phyloP scores from a whole-genome alignment of 2,113 vertebrate species.

The Lanius collurio region DNA sequence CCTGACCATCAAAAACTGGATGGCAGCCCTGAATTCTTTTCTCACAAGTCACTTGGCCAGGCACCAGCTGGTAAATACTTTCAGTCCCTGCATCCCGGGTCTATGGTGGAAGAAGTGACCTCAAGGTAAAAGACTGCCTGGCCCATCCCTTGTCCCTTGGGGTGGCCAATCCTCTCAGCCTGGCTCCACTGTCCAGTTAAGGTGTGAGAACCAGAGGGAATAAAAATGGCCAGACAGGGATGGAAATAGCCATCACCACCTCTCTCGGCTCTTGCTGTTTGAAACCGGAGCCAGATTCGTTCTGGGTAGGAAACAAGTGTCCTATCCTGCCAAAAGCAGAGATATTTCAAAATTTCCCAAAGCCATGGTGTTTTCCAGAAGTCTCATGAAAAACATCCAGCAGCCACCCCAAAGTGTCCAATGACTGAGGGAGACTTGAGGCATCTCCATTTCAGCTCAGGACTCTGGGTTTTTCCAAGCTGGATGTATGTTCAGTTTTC shows the following conservation, averaged over 20 bases:
- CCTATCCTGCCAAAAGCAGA: constrained; percentile 33
- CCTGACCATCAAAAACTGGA: constrained; percentile 57
- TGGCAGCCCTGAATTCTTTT: constrained; percentile 62
- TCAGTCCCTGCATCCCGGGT: background rate
- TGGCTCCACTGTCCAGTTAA: background rate
- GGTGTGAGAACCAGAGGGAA: background rate
- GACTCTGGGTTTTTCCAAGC: background rate
- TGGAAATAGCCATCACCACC: background rate
- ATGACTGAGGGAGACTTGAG: background rate
- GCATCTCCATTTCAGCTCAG: background rate
- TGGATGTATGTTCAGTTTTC: background rate
- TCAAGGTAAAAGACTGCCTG: constrained; percentile 37
- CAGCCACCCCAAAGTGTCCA: constrained; percentile 11
- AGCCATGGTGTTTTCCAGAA: constrained; percentile 40
- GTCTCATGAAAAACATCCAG: constrained; percentile 22
- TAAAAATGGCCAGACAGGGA: background rate
- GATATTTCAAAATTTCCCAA: constrained; percentile 54
- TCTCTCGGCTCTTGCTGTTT: background rate
- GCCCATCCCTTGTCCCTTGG: background rate
- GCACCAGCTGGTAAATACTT: constrained; percentile 62
- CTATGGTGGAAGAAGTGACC: constrained; percentile 18
- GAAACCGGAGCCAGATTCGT: background rate
- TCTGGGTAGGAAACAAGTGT: constrained; percentile 42
- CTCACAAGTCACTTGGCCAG: constrained; percentile 56
- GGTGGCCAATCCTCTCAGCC: background rate